Evolutionary conservation across 2,113 vertebrate genomes (phyloP), one percentile per base, ranked within the genome.

Genomic region (Sapajus apella): DNA sequence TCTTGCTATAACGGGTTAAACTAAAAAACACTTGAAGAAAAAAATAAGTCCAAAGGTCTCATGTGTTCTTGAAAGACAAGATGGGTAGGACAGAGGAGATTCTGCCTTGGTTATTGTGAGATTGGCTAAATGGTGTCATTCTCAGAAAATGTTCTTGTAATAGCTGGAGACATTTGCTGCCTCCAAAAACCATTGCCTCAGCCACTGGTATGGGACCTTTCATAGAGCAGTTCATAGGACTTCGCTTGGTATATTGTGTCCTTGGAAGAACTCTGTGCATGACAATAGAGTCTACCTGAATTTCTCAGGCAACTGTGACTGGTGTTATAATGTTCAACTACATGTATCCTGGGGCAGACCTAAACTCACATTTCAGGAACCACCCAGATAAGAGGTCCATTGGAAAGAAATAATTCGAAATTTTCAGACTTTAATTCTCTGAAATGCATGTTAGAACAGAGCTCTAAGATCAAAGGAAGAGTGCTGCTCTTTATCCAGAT

Each of bases 371-470:
- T 73, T 85, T 87, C 32, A 93, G 70, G 23, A 80, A 40, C 43
- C 3, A 80, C 30, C 20, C 43, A 72, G 43, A 64, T 25, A 18
- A 88, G 4, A 83, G 61, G 40, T 21, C 23, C 35, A 35, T 7
- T 76, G 40, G 43, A 50, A 91, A 75, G 16, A 93, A 91, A 73
- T 37, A 88, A 40, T 66, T 87, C 56, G 32, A 90, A n/a, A 95
- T 85, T 81, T 93, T 72, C 35, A 97, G 16, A 82, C 1, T 58
- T 87, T 72, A 81, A 13, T 64, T 25, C 11, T 55, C 45, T n/a
- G 37, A 30, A 43, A 23, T 76, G 1, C 5, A 66, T 27, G 1
- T 76, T 88, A 81, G 75, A 84, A 64, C 40, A 72, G 17, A 70
- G 16, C 47, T 94, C 58, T 76, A 66, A 45, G 14, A 43, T 50